Evolutionary conservation across 2,888 invertebrate genomes (phyloP).

Genomic region (Eristalis pertinax): DNA sequence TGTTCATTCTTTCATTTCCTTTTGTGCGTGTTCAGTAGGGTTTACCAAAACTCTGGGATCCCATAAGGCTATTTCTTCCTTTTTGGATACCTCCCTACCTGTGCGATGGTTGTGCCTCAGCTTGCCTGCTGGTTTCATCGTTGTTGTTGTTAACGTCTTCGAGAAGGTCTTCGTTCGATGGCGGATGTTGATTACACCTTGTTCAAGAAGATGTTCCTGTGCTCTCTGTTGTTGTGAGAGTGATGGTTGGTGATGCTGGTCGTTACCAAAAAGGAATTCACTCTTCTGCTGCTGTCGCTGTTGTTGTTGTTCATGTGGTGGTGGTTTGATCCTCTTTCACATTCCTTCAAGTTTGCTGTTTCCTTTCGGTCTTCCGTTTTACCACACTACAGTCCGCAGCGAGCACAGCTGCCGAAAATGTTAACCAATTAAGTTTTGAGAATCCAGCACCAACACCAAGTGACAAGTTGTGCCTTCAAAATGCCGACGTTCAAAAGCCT

Average conservation of each 20-base stretch:
- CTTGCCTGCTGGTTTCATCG: not conserved
- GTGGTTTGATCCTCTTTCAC: constrained; percentile 26
- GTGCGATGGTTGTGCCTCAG: not conserved
- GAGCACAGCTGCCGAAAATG: constrained; percentile 60
- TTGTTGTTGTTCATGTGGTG: not conserved
- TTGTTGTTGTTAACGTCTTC: not conserved
- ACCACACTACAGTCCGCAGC: not conserved
- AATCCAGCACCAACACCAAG: constrained; percentile 15
- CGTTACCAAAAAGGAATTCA: constrained; percentile 8
- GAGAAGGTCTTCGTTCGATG: constrained; percentile 46
- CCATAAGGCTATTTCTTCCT: constrained; percentile 41
- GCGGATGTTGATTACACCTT: constrained; percentile 76
- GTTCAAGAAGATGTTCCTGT: constrained; percentile 72
- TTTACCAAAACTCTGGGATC: constrained; percentile 54
- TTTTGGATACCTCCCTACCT: constrained; percentile 49
- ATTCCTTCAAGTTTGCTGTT: constrained; percentile 33
- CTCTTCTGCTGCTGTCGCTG: not conserved
- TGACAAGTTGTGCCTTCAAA: constrained; percentile 41
- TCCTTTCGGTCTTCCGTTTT: constrained; percentile 48
- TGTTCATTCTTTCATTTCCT: constrained; percentile 43
- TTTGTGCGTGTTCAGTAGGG: constrained; percentile 63
- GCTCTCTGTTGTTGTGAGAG: not conserved
- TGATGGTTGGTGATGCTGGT: not conserved
- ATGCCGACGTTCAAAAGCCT: not conserved
- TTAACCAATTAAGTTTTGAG: constrained; percentile 53